Evolutionary conservation across 2,888 invertebrate species (phyloP).

Genomic region (Tyria jacobaeae): DNA sequence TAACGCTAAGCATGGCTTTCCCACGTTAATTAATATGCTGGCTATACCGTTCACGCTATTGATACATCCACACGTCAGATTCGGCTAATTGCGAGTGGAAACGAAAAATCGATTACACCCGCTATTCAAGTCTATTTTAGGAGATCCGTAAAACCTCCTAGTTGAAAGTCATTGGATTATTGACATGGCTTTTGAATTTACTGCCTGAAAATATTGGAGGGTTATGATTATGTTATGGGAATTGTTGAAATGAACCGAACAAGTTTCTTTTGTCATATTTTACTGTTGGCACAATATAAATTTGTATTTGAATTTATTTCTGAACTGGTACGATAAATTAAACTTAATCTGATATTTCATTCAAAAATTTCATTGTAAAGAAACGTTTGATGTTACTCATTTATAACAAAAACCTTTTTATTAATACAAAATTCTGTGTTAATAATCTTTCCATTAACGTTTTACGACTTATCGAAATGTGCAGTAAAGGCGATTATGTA

Average conservation of each 20-base stretch:
- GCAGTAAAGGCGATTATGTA: no score
- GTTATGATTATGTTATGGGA: conserved; percentile 1
- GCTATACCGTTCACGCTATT: conserved; percentile 32
- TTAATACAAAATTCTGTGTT: no score
- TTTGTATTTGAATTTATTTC: neutral
- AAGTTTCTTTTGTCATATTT: neutral
- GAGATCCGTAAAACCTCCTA: conserved; percentile 20
- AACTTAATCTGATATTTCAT: no score
- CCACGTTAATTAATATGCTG: no score
- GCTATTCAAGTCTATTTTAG: conserved; percentile 37
- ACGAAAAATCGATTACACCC: conserved; percentile 46
- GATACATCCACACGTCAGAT: conserved; percentile 43
- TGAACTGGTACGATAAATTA: neutral
- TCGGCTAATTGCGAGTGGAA: conserved; percentile 42
- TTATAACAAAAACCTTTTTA: no score
- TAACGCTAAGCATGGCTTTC: no score
- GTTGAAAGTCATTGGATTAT: conserved; percentile 40
- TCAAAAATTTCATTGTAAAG: neutral
- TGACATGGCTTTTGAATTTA: conserved; percentile 19
- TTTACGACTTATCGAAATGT: no score
- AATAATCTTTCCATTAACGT: no score
- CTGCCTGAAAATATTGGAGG: conserved; percentile 19
- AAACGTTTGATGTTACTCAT: no score
- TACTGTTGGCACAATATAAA: no score
- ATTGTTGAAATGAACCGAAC: neutral